Conservation (phyloP, 2,113 vertebrate species). For the Periophthalmus modestus region DNA sequence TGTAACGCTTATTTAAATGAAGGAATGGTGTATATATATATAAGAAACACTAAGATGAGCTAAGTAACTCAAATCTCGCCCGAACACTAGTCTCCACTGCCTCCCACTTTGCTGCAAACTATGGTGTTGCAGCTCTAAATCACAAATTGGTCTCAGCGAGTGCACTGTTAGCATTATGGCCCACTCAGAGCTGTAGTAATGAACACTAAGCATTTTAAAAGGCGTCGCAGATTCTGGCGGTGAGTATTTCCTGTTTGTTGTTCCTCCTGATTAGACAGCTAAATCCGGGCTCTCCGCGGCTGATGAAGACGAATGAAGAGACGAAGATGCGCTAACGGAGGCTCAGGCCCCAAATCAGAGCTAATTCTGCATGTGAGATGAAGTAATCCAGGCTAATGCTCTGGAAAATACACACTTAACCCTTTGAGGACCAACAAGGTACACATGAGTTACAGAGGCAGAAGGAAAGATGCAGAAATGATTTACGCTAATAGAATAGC, state of each 20-base stretch:
- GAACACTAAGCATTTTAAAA: slow-evolving; percentile 30
- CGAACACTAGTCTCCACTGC: neutral
- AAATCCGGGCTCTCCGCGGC: slow-evolving; percentile 17
- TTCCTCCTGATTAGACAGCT: slow-evolving; percentile 49
- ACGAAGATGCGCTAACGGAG: slow-evolving; percentile 10
- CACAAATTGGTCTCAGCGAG: slow-evolving; percentile 30
- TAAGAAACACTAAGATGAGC: neutral
- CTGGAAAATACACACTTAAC: slow-evolving; percentile 30
- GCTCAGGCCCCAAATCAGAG: slow-evolving; percentile 29
- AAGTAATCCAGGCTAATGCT: slow-evolving; percentile 42
- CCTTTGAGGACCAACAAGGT: slow-evolving; percentile 11
- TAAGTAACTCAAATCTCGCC: neutral
- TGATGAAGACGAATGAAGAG: slow-evolving; percentile 48
- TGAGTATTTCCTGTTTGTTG: slow-evolving; percentile 29
- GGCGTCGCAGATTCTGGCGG: slow-evolving; percentile 24
- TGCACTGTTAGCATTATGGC: slow-evolving; percentile 21
- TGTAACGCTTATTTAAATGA: neutral
- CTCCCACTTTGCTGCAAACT: slow-evolving; percentile 1
- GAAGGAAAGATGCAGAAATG: neutral
- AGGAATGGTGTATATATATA: neutral
- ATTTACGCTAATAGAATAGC: neutral
- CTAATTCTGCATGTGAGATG: slow-evolving; percentile 38
- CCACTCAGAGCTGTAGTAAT: slow-evolving; percentile 16
- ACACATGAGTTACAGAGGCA: neutral
- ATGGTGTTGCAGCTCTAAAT: neutral